phyloP scores from a whole-genome alignment of 2,113 vertebrate species.

The Solenodon paradoxus region DNA sequence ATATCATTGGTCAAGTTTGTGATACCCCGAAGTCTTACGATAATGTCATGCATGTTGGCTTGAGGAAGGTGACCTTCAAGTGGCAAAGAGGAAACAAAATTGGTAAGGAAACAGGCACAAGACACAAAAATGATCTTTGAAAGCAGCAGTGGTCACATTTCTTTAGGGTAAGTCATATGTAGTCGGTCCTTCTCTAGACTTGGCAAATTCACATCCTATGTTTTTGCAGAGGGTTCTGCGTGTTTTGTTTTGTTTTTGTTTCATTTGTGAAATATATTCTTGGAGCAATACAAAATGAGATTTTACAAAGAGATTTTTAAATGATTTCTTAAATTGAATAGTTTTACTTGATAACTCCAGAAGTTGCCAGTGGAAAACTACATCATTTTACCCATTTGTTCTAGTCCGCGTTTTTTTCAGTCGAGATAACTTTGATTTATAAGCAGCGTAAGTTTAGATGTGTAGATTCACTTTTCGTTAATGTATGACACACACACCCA shows the following conservation, averaged over 20 bases:
- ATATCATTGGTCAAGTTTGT: conserved; percentile 98
- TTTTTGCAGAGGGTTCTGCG: neutral
- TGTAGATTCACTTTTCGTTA: too few species aligned
- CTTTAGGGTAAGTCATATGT: neutral
- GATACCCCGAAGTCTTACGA: conserved; percentile 97
- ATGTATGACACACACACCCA: too few species aligned
- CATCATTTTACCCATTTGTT: neutral
- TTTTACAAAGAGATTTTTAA: neutral
- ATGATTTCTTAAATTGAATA: neutral
- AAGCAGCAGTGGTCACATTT: accelerated
- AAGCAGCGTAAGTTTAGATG: too few species aligned
- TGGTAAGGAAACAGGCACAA: conserved; percentile 79
- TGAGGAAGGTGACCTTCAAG: conserved; percentile 99
- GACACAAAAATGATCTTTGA: accelerated
- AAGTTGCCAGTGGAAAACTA: neutral
- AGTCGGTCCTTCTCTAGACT: neutral
- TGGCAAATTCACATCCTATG: neutral
- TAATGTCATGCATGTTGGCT: conserved; percentile 97
- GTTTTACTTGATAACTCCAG: neutral
- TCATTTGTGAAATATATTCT: neutral
- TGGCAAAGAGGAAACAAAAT: conserved; percentile 99
- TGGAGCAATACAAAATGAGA: neutral
- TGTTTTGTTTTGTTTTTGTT: too few species aligned
- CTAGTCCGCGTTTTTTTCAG: too few species aligned
- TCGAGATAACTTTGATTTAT: too few species aligned